Conservation (phyloP, 2,888 invertebrate genomes). For the Cactoblastis cactorum region DNA sequence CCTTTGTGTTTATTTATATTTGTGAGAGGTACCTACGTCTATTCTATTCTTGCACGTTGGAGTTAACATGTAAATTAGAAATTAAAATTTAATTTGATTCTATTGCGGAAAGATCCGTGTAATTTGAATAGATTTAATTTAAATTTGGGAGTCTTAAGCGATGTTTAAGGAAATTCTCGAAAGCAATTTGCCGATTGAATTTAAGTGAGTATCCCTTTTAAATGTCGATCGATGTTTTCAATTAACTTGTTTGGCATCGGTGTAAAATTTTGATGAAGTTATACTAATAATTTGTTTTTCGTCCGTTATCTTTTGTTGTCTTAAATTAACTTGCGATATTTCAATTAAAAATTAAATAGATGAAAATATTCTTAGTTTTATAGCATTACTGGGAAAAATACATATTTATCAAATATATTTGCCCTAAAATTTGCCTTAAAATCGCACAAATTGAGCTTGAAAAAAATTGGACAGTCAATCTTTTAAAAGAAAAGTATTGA, state of each 20-base stretch:
- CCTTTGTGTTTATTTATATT: conserved; percentile 44
- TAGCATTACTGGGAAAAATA: no score
- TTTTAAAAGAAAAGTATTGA: no score
- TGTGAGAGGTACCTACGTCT: conserved; percentile 24
- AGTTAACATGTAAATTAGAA: conserved; percentile 9
- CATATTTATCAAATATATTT: no score
- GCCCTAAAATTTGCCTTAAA: no score
- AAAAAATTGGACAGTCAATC: no score
- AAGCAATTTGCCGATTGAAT: neutral
- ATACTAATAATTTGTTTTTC: no score
- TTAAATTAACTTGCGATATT: no score
- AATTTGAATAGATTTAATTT: conserved; percentile 1
- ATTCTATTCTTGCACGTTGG: conserved; percentile 27
- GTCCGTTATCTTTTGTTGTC: no score
- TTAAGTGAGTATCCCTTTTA: neutral
- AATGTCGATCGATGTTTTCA: neutral
- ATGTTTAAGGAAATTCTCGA: neutral
- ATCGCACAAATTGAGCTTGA: no score
- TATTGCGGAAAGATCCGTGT: neutral
- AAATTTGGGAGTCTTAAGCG: neutral
- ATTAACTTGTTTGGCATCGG: neutral
- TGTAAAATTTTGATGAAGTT: neutral
- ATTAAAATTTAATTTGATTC: conserved; percentile 10
- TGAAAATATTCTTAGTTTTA: no score
- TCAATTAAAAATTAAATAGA: no score